Evolutionary conservation across 2,797 vertebrate genomes (phyloP).

Genomic region (Paguma larvata): DNA sequence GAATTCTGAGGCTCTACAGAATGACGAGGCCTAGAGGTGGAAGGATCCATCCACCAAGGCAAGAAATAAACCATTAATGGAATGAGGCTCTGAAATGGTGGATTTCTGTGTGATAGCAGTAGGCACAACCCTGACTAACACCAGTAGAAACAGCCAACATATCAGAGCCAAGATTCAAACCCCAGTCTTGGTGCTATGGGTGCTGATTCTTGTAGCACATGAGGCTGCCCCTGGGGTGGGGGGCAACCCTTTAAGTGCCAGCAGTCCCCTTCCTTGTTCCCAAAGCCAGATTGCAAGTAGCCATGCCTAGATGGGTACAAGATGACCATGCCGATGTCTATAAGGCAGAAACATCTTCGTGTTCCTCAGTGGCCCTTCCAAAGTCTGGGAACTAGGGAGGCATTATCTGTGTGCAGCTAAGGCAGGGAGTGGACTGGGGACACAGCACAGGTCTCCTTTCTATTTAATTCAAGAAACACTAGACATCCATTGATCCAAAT

Average conservation of each 20-base stretch:
- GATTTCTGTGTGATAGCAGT: neutral
- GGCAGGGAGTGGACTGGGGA: neutral
- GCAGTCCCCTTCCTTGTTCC: neutral
- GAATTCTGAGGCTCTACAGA: neutral
- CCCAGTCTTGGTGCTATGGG: fast-evolving
- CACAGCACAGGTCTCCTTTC: neutral
- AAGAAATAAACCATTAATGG: neutral
- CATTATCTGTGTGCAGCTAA: neutral
- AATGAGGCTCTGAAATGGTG: neutral
- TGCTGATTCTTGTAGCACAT: neutral
- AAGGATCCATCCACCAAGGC: neutral
- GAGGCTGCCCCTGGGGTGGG: neutral
- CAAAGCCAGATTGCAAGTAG: neutral
- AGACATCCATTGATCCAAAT: neutral
- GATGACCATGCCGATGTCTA: fast-evolving
- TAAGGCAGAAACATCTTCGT: neutral
- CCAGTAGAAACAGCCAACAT: neutral
- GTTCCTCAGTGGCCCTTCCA: neutral
- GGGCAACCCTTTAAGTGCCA: neutral
- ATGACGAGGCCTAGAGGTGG: neutral
- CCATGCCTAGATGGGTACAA: neutral
- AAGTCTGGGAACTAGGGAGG: neutral
- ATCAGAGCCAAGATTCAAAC: neutral
- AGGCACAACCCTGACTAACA: neutral
- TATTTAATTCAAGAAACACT: neutral